These are phyloP conservation scores for Odontophorus gujanensis DNA, from an alignment of 2,113 vertebrate species.

Conservation along the genomic window DNA sequence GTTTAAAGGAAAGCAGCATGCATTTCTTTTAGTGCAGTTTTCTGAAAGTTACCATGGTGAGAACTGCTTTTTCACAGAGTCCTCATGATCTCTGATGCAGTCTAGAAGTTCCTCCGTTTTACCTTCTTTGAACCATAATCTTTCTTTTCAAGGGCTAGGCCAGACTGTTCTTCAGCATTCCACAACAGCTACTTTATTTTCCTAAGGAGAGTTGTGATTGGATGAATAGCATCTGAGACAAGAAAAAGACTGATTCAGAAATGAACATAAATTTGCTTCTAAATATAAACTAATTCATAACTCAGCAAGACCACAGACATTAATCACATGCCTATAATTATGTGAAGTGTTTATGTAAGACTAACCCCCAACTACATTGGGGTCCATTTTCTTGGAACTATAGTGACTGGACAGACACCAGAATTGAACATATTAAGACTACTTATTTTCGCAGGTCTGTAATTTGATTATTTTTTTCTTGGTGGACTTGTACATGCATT, in stretches of 20 bases:
- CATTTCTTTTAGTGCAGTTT: slow-evolving; percentile 16
- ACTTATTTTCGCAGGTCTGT: background rate
- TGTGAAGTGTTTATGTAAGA: background rate
- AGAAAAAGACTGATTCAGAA: background rate
- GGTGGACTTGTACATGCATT: background rate
- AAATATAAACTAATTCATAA: background rate
- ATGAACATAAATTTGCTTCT: background rate
- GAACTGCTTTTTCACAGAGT: background rate
- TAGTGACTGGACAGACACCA: background rate
- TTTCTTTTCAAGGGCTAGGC: background rate
- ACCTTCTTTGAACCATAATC: background rate
- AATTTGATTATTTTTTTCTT: background rate
- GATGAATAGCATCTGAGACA: background rate
- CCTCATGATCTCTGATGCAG: background rate
- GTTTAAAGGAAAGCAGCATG: slow-evolving; percentile 48
- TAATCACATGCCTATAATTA: background rate
- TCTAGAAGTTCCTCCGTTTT: background rate
- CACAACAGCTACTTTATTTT: background rate
- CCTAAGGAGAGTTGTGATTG: background rate
- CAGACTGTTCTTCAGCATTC: background rate
- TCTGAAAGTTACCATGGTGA: slow-evolving; percentile 41
- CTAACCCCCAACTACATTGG: background rate
- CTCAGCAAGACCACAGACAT: background rate
- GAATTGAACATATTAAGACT: background rate
- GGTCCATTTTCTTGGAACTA: background rate